A percentile compares a stretch with the other conserved stretches of the same genome.
These are phyloP conservation scores for Microtus montanus DNA, from an alignment of 2,113 vertebrate species.

Conservation along the genomic window DNA sequence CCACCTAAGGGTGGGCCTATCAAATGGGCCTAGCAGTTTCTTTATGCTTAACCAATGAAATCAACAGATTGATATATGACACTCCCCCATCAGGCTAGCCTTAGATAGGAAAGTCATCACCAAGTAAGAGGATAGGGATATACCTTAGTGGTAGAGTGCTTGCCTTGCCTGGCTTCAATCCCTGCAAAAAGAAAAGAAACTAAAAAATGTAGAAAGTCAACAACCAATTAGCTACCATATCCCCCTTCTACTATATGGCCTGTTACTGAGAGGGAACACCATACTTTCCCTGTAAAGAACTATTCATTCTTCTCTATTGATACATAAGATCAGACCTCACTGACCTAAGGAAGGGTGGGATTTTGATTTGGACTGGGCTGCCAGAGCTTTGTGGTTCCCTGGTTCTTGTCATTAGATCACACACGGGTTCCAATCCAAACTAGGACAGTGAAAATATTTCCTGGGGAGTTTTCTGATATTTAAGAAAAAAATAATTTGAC, in stretches of 20 bases:
- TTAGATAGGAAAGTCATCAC: not conserved
- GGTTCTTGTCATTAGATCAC: not conserved
- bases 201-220: not conserved
- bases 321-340: not conserved
- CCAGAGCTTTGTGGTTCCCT: not conserved
- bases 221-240: not conserved
- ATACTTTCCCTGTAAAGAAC: not conserved
- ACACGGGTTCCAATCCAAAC: not conserved
- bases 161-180: not conserved
- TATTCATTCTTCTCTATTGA: not conserved
- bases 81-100: not conserved
- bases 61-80: no score
- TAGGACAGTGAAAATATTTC: not conserved
- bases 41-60: no score
- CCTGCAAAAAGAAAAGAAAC: not conserved
- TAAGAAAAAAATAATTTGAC: not conserved
- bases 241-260: not conserved
- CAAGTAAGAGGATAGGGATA: not conserved
- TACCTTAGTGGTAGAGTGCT: not conserved
- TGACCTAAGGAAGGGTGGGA: not conserved
- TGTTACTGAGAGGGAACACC: not conserved
- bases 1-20: no score
- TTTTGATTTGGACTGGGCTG: not conserved
- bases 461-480: slow-evolving; percentile 23
- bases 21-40: no score